phyloP scores from a whole-genome alignment of 1,140 invertebrate genomes.

The Diuraphis noxia region DNA sequence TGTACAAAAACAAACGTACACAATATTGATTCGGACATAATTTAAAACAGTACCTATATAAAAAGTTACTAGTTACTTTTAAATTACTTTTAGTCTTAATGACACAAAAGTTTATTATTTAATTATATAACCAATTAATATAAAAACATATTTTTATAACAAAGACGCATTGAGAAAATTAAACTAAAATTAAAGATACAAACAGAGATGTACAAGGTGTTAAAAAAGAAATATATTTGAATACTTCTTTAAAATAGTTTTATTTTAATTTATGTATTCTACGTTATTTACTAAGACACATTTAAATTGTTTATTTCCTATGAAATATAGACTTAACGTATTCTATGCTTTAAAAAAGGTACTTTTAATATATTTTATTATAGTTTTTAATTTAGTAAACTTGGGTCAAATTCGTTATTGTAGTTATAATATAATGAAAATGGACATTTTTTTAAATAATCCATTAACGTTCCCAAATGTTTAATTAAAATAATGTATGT shows the following conservation, averaged over 20 bases:
- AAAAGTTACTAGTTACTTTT: neutral
- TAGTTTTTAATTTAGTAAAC: neutral
- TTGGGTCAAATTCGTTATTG: neutral
- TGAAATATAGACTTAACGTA: neutral
- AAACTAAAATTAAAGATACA: neutral
- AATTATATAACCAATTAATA: neutral
- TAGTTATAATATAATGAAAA: neutral
- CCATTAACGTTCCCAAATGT: neutral
- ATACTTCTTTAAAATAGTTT: neutral
- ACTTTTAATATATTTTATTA: neutral
- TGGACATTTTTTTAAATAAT: slow-evolving; percentile 11
- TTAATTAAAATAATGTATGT: slow-evolving; percentile 6
- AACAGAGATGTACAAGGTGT: neutral
- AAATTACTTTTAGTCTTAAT: neutral
- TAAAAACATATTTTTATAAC: neutral
- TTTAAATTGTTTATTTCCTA: neutral
- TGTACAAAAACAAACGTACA: neutral
- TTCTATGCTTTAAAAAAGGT: neutral
- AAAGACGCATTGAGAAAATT: neutral
- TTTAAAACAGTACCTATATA: neutral
- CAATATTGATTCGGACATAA: neutral
- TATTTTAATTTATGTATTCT: neutral
- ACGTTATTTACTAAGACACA: neutral
- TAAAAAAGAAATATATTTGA: neutral
- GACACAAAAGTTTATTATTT: neutral